These are phyloP conservation scores for Polydrusus tereticollis DNA, from an alignment of 2,888 invertebrate species.

Conservation along the genomic window DNA sequence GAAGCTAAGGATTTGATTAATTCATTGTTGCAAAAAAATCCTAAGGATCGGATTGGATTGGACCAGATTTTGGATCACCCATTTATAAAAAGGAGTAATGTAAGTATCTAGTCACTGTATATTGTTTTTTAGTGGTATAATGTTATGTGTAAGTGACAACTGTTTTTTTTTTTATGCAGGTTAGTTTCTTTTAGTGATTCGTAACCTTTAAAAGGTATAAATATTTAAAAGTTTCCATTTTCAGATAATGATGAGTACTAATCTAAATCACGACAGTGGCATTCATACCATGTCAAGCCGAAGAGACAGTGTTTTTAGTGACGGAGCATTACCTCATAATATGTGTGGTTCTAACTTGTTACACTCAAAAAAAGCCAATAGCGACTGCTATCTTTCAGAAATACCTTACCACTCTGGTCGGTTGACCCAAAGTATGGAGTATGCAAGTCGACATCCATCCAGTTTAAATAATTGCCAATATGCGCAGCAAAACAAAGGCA, in stretches of 20 bases:
- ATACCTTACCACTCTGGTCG: conserved; percentile 45
- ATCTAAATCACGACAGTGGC: conserved; percentile 69
- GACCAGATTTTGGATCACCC: conserved; percentile 84
- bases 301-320: conserved; percentile 63
- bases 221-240: not conserved
- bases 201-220: no score
- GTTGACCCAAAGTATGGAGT: conserved; percentile 58
- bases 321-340: conserved; percentile 54
- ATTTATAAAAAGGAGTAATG: conserved; percentile 69
- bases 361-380: conserved; percentile 56
- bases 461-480: conserved; percentile 14
- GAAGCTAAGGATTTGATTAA: conserved; percentile 90
- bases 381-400: conserved; percentile 59
- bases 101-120: conserved; percentile 51
- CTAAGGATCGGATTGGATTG: conserved; percentile 83
- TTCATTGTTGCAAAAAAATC: conserved; percentile 88
- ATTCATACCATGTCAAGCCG: conserved; percentile 70
- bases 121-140: not conserved
- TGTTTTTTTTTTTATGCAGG: no score
- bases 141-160: not conserved
- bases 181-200: no score
- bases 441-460: conserved; percentile 41
- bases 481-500: not conserved
- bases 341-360: conserved; percentile 39
- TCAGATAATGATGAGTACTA: conserved; percentile 62